Base-by-base conservation (phyloP, 2,797 vertebrate genomes). In the Mus caroli region DNA sequence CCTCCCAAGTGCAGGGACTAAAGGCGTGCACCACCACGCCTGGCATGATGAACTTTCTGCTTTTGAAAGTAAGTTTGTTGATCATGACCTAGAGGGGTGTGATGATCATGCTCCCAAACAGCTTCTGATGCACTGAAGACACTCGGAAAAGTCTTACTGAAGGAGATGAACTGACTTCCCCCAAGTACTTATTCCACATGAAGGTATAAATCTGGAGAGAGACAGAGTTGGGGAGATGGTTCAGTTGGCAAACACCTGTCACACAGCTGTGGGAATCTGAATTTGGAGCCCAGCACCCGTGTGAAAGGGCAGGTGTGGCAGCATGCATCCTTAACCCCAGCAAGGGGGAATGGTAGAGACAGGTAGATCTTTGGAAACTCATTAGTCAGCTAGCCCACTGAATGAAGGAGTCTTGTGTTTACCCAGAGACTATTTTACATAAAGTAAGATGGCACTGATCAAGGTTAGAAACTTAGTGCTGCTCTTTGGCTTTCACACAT, bases 51-150 rank as follows among this genome's bases (percentile, higher is more conserved):
- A 58, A 67, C 9, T 67, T 46, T 79, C 37, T 85, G n/a, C 12
- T 79, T 75, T 87, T 93, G 86, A 34, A 78, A 75, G 71, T 83
- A 69, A 89, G 20, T 82, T 50, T 87, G 60, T 52, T 78, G 40
- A 87, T 24, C 58, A 12, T 92, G 43, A 83, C 26, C 7, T 56
- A 69, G 50, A 79, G 50, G 26, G 79, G 76, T 40, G 10, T 15
- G 9, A 46, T 15, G 7, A 40, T 17, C 1, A 28, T 17, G 40
- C 37, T 24, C 46, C 40, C 73, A 10, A 82, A 12, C 46, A 78
- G 40, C 12, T 56, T 83, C n/a, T 67, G 62, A 75, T 26, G 31
- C 2, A 24, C 10, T 54, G 31, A 62, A 91, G 91, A 91, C 14
- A 56, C 76, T 58, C 40, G 78, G 69, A 46, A 79, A 92, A 56